Evolutionary conservation across 2,888 invertebrate genomes (phyloP).

Genomic region (Eupithecia abbreviata): DNA sequence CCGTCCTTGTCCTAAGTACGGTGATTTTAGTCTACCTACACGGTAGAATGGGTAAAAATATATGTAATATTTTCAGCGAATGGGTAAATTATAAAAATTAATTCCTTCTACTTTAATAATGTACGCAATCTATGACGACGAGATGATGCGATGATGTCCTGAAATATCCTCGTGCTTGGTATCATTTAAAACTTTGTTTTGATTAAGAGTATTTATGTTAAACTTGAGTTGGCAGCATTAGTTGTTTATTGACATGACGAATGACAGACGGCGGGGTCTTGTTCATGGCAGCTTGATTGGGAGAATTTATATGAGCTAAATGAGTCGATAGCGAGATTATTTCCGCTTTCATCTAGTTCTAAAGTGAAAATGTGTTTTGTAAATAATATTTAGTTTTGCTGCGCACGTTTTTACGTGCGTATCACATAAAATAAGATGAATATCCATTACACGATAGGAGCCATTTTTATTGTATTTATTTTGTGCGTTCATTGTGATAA

Average conservation of each 20-base stretch:
- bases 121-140: too few relatives aligned
- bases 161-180: too few relatives aligned
- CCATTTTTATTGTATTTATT: constrained; percentile 84
- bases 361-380: constrained; percentile 77
- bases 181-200: too few relatives aligned
- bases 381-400: constrained; percentile 68
- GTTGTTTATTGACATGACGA: constrained; percentile 82
- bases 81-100: too few relatives aligned
- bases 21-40: too few relatives aligned
- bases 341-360: constrained; percentile 63
- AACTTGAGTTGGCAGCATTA: constrained; percentile 63
- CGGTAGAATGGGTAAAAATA: too few relatives aligned
- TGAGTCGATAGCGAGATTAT: constrained; percentile 69
- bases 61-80: too few relatives aligned
- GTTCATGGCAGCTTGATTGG: constrained; percentile 73
- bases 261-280: constrained; percentile 80
- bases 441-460: constrained; percentile 79
- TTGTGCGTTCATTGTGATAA: constrained; percentile 83
- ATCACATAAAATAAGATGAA: constrained; percentile 74
- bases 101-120: too few relatives aligned
- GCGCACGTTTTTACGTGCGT: constrained; percentile 69
- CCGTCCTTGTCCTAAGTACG: too few relatives aligned
- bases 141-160: too few relatives aligned
- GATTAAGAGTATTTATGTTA: too few relatives aligned
- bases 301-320: constrained; percentile 68